Evolutionary conservation across 2,113 vertebrate species (phyloP).

Genomic region (Labeo catla): DNA sequence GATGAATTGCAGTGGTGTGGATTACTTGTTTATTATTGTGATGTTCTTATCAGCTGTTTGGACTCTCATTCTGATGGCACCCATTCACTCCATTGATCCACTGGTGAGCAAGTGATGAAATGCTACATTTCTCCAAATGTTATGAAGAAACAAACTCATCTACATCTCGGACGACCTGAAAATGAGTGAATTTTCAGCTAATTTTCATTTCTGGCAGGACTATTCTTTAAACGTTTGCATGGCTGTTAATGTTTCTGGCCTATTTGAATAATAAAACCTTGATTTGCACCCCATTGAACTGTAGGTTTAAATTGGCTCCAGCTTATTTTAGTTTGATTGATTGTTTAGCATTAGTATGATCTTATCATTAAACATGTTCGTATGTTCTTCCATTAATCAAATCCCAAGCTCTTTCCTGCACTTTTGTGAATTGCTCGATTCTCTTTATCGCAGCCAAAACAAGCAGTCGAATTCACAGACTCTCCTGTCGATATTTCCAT

Average conservation of each 20-base stretch:
- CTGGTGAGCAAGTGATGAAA: too few species aligned
- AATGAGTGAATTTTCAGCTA: too few species aligned
- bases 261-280: not conserved
- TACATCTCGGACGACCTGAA: too few species aligned
- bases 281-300: not conserved
- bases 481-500: slow-evolving; percentile 8
- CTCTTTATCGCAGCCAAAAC: not conserved
- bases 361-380: not conserved
- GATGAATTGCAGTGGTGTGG: not conserved
- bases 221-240: not conserved
- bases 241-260: too few species aligned
- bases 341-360: not conserved
- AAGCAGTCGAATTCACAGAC: not conserved
- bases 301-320: not conserved
- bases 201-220: not conserved
- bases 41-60: not conserved
- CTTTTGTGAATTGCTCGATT: not conserved
- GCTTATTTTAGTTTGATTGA: not conserved
- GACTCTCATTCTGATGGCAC: not conserved
- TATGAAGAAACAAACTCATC: not conserved
- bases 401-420: not conserved
- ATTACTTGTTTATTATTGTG: not conserved
- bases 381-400: not conserved
- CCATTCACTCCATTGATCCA: not conserved
- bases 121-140: too few species aligned